These are phyloP conservation scores for Himantopus leucocephalus DNA, from an alignment of 2,113 vertebrate genomes.

Conservation along the genomic window DNA sequence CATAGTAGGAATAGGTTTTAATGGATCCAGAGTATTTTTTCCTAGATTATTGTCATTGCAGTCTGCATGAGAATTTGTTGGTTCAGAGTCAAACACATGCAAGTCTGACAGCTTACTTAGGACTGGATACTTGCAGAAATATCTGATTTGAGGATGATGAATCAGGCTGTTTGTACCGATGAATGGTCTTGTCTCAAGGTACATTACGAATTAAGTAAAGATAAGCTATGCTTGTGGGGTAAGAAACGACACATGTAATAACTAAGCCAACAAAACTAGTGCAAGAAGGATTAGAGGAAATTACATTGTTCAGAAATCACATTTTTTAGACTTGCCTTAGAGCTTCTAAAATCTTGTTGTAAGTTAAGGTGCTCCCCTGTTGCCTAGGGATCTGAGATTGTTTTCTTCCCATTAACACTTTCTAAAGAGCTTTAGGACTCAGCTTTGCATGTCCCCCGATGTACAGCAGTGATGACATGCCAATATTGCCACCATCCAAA, in stretches of 20 bases:
- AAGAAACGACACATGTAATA: not conserved
- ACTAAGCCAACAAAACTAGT: not conserved
- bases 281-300: not conserved
- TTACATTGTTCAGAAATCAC: not conserved
- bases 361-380: not conserved
- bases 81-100: not conserved
- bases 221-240: not conserved
- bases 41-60: not conserved
- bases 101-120: not conserved
- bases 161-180: not conserved
- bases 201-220: not conserved
- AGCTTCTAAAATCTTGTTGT: not conserved
- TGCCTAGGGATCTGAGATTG: not conserved
- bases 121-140: not conserved
- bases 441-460: not conserved
- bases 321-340: not conserved
- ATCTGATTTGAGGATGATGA: not conserved
- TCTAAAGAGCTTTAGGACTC: not conserved
- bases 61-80: not conserved
- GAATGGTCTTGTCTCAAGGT: not conserved
- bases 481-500: not conserved
- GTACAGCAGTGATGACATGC: not conserved
- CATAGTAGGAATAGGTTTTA: not conserved
- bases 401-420: not conserved
- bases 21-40: not conserved